Evolutionary conservation across 2,113 vertebrate genomes (phyloP).

Genomic region (Pelecanus crispus): DNA sequence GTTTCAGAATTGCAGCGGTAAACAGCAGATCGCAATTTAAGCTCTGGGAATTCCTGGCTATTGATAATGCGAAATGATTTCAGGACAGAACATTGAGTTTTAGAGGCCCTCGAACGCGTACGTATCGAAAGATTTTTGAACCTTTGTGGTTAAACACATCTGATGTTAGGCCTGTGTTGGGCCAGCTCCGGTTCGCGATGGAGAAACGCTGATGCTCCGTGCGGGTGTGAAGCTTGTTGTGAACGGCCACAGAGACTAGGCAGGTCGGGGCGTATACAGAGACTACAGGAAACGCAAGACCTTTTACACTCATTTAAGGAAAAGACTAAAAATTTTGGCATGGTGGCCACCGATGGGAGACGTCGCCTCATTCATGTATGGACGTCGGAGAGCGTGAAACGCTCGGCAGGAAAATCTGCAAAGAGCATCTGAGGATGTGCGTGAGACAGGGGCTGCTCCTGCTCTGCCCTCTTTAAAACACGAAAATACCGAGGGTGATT

Average conservation of each 20-base stretch:
- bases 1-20: neutral
- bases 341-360: neutral
- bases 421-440: neutral
- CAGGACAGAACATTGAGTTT: conserved; percentile 10
- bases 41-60: neutral
- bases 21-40: neutral
- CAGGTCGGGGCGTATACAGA: neutral
- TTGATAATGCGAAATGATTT: neutral
- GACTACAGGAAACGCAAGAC: neutral
- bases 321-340: neutral
- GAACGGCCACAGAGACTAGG: neutral
- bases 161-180: neutral
- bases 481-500: neutral
- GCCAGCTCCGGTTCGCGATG: neutral
- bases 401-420: neutral
- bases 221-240: neutral
- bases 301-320: neutral
- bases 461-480: neutral
- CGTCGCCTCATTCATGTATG: neutral
- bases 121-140: neutral
- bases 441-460: neutral
- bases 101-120: neutral
- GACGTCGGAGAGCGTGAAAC: neutral
- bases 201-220: neutral
- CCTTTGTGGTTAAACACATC: neutral